phyloP scores from a whole-genome alignment of 2,113 vertebrate genomes.

The Rattus rattus region DNA sequence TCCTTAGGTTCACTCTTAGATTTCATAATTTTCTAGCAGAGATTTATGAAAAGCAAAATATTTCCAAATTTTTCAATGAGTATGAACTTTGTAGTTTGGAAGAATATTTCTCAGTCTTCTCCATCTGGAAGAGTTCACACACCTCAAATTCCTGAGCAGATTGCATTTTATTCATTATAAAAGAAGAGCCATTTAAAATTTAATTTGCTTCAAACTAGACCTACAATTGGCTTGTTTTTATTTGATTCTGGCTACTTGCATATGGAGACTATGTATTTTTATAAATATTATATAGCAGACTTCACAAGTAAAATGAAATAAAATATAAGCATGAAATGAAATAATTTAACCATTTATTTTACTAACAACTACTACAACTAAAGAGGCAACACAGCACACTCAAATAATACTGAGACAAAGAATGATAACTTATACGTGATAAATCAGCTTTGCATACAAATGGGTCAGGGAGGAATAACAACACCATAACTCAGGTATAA shows the following conservation, averaged over 20 bases:
- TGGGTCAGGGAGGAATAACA: neutral
- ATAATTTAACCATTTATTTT: conserved; percentile 33
- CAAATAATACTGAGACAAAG: neutral
- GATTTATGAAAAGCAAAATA: conserved; percentile 50
- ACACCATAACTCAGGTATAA: neutral
- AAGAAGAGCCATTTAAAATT: neutral
- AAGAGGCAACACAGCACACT: neutral
- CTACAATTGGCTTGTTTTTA: neutral
- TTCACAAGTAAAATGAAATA: conserved; percentile 29
- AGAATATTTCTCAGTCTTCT: neutral
- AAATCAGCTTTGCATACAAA: neutral
- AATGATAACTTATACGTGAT: neutral
- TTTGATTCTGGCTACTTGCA: conserved; percentile 14
- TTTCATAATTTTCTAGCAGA: neutral
- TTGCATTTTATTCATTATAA: conserved; percentile 31
- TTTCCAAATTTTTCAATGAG: conserved; percentile 17
- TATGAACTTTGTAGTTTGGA: neutral
- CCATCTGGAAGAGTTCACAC: neutral
- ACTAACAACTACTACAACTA: neutral
- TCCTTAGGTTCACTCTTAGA: neutral
- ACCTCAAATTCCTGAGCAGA: neutral
- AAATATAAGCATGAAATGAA: conserved; percentile 1
- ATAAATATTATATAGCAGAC: neutral
- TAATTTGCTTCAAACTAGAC: conserved; percentile 24
- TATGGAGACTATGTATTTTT: neutral